Conservation (phyloP, 2,797 vertebrate species). For the Potorous gilbertii region DNA sequence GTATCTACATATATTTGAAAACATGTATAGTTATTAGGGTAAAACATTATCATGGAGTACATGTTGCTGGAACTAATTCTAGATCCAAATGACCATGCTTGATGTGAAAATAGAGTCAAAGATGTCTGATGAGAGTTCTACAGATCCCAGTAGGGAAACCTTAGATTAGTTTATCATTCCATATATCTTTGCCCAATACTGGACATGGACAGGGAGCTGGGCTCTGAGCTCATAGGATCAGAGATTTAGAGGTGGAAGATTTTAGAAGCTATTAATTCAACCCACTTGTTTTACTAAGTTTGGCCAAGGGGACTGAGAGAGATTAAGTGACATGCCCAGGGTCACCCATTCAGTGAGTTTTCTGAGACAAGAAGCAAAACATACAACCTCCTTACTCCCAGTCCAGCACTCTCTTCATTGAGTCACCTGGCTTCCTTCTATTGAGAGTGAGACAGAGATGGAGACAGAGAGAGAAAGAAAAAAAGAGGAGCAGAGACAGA, state of each 20-base stretch:
- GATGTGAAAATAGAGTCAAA: background rate
- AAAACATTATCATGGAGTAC: background rate
- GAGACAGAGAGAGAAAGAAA: fast-evolving
- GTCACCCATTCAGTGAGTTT: background rate
- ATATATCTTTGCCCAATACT: background rate
- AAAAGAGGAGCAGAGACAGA: fast-evolving
- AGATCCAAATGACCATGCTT: background rate
- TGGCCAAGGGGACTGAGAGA: background rate
- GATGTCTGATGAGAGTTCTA: background rate
- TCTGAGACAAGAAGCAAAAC: background rate
- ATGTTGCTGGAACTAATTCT: background rate
- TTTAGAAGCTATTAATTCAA: background rate
- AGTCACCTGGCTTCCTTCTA: background rate
- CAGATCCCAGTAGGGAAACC: background rate
- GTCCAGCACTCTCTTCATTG: background rate
- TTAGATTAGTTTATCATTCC: background rate
- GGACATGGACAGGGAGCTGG: background rate
- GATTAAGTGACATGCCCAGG: background rate
- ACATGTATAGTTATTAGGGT: background rate
- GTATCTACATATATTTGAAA: background rate
- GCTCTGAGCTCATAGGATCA: background rate
- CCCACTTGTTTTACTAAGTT: background rate
- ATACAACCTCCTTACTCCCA: background rate
- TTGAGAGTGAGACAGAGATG: background rate
- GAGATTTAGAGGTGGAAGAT: background rate